Evolutionary conservation across 30 jellyfish, hydroid and myxozoan species (phyloP).

Genomic region (Catostylus mosaicus): DNA sequence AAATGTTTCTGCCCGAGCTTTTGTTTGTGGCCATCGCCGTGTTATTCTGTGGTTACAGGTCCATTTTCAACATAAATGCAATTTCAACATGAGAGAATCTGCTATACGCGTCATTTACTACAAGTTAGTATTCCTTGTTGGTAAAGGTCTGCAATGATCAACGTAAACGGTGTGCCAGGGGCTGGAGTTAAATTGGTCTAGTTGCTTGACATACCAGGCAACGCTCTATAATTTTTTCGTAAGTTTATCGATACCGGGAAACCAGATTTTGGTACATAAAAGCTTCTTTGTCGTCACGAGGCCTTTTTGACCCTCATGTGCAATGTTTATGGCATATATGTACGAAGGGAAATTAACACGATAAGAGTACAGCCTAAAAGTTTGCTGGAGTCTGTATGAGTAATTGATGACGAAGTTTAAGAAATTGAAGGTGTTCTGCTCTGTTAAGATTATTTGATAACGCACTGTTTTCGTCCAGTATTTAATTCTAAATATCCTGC

Average conservation of each 20-base stretch:
- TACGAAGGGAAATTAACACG: background rate
- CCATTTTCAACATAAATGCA: too few species aligned
- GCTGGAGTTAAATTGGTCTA: too few species aligned
- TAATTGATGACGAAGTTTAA: background rate
- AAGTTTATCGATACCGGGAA: background rate
- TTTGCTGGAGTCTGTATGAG: background rate
- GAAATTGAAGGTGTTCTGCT: background rate
- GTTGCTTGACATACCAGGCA: background rate
- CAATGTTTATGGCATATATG: background rate
- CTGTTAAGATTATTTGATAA: background rate
- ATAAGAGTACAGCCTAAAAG: background rate
- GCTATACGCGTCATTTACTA: too few species aligned
- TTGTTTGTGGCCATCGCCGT: slow-evolving; percentile 34
- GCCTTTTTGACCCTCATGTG: slow-evolving; percentile 3
- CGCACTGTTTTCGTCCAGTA: too few species aligned
- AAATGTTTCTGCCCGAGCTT: slow-evolving; percentile 34
- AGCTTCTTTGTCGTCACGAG: slow-evolving; percentile 1
- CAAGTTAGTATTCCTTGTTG: too few species aligned
- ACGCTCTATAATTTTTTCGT: background rate
- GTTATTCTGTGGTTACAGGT: too few species aligned
- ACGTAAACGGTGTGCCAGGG: background rate
- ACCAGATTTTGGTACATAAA: background rate
- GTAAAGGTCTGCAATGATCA: background rate
- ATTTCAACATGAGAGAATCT: too few species aligned
- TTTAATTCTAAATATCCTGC: background rate